Evolutionary conservation across 2,113 vertebrate species (phyloP).

Genomic region (Syngnathus floridae): DNA sequence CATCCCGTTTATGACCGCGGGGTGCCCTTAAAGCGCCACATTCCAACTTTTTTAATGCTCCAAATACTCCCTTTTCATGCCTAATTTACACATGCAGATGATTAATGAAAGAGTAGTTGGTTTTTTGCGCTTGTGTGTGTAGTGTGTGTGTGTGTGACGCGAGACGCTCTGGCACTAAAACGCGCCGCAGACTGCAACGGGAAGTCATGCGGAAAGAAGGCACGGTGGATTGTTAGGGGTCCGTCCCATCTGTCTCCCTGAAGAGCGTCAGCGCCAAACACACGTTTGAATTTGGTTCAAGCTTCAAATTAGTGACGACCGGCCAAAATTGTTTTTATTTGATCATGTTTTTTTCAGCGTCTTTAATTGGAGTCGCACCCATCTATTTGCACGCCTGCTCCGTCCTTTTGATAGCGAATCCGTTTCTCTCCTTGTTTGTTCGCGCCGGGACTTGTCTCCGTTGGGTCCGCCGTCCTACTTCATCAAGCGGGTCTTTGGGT

Average conservation of each 20-base stretch:
- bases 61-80: constrained; percentile 52
- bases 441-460: constrained; percentile 31
- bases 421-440: constrained; percentile 37
- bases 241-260: constrained; percentile 53
- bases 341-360: constrained; percentile 39
- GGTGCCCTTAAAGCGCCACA: constrained; percentile 33
- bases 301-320: constrained; percentile 29
- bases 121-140: constrained; percentile 19
- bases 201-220: constrained; percentile 52
- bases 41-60: constrained; percentile 49
- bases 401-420: constrained; percentile 39
- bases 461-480: constrained; percentile 23
- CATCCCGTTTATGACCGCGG: constrained; percentile 35
- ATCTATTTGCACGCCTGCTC: constrained; percentile 44
- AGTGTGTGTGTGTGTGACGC: constrained; percentile 13
- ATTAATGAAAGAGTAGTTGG: constrained; percentile 58
- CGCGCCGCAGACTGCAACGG: constrained; percentile 34
- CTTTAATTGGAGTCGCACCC: constrained; percentile 43
- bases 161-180: constrained; percentile 40
- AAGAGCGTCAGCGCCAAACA: constrained; percentile 15
- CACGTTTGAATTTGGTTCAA: constrained; percentile 9
- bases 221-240: constrained; percentile 35
- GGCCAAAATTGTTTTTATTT: constrained; percentile 49
- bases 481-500: not conserved
- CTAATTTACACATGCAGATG: constrained; percentile 63